Percentiles rank a stretch among this genome's conserved stretches.
Conservation (phyloP, 1,140 invertebrate genomes). For the Drosophila mauritiana region DNA sequence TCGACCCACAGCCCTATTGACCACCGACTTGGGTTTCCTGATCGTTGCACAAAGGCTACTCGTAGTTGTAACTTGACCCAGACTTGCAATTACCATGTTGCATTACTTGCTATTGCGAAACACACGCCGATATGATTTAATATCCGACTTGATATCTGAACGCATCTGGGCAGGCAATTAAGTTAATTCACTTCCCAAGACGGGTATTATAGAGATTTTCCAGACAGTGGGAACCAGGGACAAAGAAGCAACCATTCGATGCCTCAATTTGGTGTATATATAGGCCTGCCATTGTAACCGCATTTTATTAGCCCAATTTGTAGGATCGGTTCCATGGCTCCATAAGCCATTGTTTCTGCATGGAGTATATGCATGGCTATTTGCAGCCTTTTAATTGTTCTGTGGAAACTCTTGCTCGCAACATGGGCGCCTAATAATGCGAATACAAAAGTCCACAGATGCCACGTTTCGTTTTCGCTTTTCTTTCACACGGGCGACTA, state of each 20-base stretch:
- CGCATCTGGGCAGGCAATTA: not conserved
- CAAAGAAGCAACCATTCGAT: not conserved
- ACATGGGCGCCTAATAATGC: constrained; percentile 21
- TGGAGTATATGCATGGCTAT: no score
- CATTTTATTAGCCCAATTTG: constrained; percentile 14
- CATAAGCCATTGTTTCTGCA: constrained; percentile 4
- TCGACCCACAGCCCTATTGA: not conserved
- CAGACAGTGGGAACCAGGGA: constrained; percentile 2
- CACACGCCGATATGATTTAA: no score
- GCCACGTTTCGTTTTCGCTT: constrained; percentile 63
- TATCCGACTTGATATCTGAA: not conserved
- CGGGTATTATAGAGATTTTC: not conserved
- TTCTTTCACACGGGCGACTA: constrained; percentile 72
- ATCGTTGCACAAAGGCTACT: constrained; percentile 3
- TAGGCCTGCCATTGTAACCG: constrained; percentile 3
- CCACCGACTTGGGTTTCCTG: not conserved
- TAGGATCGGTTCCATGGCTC: constrained; percentile 1
- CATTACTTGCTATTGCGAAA: not conserved
- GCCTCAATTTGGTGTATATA: constrained; percentile 4
- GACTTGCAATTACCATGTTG: not conserved
- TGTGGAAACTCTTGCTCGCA: constrained; percentile 32
- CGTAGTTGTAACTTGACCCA: not conserved
- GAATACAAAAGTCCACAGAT: constrained; percentile 9
- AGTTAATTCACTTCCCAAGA: not conserved
- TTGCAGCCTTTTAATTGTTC: constrained; percentile 18